Evolutionary conservation across 53 echinoderm and acorn worm genomes (phyloP).

Genomic region (Mesocentrotus franciscanus): DNA sequence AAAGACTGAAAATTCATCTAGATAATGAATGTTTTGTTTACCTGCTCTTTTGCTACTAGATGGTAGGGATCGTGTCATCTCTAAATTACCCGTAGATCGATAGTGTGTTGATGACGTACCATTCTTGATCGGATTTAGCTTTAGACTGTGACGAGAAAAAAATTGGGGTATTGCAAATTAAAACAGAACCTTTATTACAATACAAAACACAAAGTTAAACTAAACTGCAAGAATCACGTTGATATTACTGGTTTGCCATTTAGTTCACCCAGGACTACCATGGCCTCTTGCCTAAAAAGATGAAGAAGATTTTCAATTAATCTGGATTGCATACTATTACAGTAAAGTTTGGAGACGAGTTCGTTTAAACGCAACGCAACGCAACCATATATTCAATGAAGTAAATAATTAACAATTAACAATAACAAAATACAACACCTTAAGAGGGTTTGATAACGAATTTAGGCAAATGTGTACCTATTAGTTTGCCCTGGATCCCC

Average conservation of each 20-base stretch:
- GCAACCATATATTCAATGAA: not conserved
- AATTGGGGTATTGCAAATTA: not conserved
- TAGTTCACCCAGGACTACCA: not conserved
- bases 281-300: too few species aligned
- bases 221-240: too few species aligned
- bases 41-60: conserved; percentile 59
- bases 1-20: not conserved
- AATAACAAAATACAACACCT: not conserved
- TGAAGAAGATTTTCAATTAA: too few species aligned
- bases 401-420: not conserved
- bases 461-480: not conserved
- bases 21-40: not conserved
- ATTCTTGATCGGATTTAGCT: conserved; percentile 52
- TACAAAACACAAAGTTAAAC: too few species aligned
- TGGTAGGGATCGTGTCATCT: conserved; percentile 33
- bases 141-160: conserved; percentile 4
- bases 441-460: not conserved
- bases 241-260: not conserved
- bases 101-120: conserved; percentile 50
- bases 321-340: too few species aligned
- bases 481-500: conserved; percentile 52
- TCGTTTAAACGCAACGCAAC: not conserved
- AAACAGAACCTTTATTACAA: too few species aligned
- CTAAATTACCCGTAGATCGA: conserved; percentile 56
- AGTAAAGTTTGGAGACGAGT: not conserved